A percentile compares a stretch with the other conserved stretches of the same genome.
These are phyloP conservation scores for Corydoras maculifer DNA, from an alignment of 2,113 vertebrate genomes.

Conservation along the genomic window DNA sequence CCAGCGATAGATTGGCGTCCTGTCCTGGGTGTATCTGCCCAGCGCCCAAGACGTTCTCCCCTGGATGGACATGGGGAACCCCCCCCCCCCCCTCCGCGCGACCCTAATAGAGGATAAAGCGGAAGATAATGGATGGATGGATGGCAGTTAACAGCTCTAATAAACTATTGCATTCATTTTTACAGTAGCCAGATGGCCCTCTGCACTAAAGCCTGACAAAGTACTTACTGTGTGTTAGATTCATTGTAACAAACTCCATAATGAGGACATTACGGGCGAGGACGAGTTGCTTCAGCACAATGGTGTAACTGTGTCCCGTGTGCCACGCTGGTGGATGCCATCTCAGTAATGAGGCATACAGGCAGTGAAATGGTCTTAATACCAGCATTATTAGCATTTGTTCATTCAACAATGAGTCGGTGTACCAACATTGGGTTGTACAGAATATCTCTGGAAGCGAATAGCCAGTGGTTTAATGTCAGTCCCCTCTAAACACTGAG, in stretches of 20 bases:
- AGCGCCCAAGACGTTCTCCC: no score
- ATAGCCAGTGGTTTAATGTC: neutral
- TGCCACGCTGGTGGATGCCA: neutral
- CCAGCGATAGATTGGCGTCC: no score
- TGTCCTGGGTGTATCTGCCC: no score
- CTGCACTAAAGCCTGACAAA: neutral
- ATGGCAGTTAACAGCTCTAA: no score
- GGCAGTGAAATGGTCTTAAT: constrained; percentile 2
- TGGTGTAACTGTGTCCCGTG: constrained; percentile 10
- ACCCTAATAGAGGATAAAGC: no score
- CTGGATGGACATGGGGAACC: no score
- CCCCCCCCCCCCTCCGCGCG: no score
- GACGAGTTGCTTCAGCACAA: constrained; percentile 11
- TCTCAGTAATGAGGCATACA: constrained; percentile 7
- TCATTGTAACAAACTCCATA: neutral
- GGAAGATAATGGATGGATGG: no score
- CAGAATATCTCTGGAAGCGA: neutral
- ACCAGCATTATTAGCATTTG: neutral
- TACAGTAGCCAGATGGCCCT: neutral
- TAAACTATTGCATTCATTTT: no score
- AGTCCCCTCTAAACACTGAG: neutral
- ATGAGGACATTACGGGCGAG: neutral
- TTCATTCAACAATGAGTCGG: neutral
- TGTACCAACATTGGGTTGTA: neutral
- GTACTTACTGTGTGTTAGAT: neutral